Base-by-base conservation (phyloP, 2,888 invertebrate genomes). In the Terebella lapidaria region DNA sequence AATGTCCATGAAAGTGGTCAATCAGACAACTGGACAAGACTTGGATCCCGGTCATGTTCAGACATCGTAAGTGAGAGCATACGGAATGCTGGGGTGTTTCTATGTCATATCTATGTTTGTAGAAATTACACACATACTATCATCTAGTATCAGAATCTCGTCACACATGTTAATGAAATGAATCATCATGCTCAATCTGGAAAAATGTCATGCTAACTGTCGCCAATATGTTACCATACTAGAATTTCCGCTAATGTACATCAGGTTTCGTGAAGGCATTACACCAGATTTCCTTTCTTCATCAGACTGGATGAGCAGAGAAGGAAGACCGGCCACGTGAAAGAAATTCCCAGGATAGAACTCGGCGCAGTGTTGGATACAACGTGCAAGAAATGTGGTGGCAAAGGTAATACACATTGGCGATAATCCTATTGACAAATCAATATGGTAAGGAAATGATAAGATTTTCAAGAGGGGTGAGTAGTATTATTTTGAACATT, bases 341-440 rank as follows among this genome's bases (percentile, higher is more conserved):
- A 62, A 30, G 70, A 68, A 10, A 68, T 64, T 25, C 67, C 70
- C 55, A 72, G 70, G 54, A 78, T 79, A 54, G 72, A 75, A 54
- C 67, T 79, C 5, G 79, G 74, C 30, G 79, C 77, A 30, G 74
- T 76, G 2, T 68, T 73, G 22, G 73, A 79, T 64, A 79, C 79
- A 18, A 72, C 69, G 0, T 79, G 79, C 63, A 73, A 67, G 57
- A 75, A 76, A 60, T 79, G 79, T 72, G 78, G 78, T 18, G 75
- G 74, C 10, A 65, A 64, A 69, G 71, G 71, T 71, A 27, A 30
- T 10, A 20, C 15, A 4, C 5, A 10, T 3, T 35, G n/a, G 20
- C 5, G 27, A 18, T 49, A 49, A 10, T 49, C 5, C 49, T 49
- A 5, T 49, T 49, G 22, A 5, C 10, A 49, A 18, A 5, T 5